phyloP scores from a whole-genome alignment of 2,797 vertebrate genomes.

The Danionella dracula region DNA sequence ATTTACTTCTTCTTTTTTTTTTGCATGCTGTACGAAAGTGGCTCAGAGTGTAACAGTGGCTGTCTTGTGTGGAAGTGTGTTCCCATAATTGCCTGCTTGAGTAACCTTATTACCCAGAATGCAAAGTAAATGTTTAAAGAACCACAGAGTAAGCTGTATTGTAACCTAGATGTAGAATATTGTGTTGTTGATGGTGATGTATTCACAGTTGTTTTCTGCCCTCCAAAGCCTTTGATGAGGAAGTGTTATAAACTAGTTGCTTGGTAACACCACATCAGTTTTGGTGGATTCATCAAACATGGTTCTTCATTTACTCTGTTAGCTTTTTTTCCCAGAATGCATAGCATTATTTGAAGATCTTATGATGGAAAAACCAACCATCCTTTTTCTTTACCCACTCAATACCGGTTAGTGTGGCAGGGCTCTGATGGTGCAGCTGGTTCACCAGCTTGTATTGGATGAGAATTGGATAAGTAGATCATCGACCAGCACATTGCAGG shows the following conservation, averaged over 20 bases:
- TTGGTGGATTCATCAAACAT: background rate
- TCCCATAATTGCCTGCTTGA: constrained; percentile 2
- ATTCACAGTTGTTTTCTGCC: background rate
- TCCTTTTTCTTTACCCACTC: no score
- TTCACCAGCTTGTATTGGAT: no score
- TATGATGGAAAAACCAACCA: no score
- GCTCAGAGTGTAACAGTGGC: constrained; percentile 7
- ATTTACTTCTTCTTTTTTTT: constrained; percentile 12
- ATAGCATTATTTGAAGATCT: background rate
- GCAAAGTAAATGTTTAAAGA: background rate
- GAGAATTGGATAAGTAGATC: no score
- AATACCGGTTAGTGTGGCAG: no score
- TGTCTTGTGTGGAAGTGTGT: constrained; percentile 13
- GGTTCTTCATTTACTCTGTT: background rate
- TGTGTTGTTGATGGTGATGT: background rate
- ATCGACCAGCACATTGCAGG: no score
- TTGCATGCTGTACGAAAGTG: constrained; percentile 5
- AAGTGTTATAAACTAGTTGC: background rate
- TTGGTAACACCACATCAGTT: background rate
- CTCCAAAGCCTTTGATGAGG: background rate
- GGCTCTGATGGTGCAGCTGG: no score
- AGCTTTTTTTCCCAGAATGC: background rate
- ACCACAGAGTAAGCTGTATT: background rate
- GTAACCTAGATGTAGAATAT: background rate
- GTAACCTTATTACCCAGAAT: constrained; percentile 10